Base-by-base conservation (phyloP, 2,797 vertebrate species). In the Anabacerthia variegaticeps region DNA sequence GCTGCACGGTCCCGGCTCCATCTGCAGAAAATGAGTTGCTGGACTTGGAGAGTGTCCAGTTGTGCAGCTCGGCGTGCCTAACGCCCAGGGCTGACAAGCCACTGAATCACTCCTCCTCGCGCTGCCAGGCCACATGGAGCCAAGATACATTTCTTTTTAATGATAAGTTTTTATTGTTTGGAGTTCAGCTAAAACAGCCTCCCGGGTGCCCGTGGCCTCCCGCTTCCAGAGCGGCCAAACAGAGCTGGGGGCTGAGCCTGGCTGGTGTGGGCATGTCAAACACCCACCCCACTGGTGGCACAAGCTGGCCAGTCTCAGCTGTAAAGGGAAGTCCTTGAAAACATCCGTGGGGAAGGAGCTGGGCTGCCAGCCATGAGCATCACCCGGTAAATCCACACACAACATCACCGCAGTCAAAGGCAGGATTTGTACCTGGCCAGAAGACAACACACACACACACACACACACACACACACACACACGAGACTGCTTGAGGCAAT, bases 81-180 rank as follows among this genome's bases (percentile, higher is more conserved):
- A 97, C 95, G 75, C 88, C 52, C 95, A 95, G 97, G 94, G 95
- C 93, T 97, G 98, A 98, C 98, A 97, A 91, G 97, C 89, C 96
- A 94, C 79, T 97, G 98, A 98, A 97, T 98, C 97, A 96, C 97
- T 44, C 94, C 95, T 83, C 91, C 16, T 94, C 20, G 37, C 22
- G 84, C 96, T 97, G 94, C 96, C 96, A 75, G 85, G 95, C 97
- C 90, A 75, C 34, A 41, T 32, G 92, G 91, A 97, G 97, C 97
- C 97, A 97, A 97, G 97, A 98, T 85, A 92, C 96, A 98, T 98
- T 97, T 97, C 97, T 97, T 98, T 98, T 98, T 98, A 98, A 98
- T 98, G 98, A 97, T 97, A 97, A 98, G 97, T 97, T 97, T 96
- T 95, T 96, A 97, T 97, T 97, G 97, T 97, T 96, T 87, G 85